phyloP scores from a whole-genome alignment of 2,888 invertebrate genomes.

The Danaus chrysippus region DNA sequence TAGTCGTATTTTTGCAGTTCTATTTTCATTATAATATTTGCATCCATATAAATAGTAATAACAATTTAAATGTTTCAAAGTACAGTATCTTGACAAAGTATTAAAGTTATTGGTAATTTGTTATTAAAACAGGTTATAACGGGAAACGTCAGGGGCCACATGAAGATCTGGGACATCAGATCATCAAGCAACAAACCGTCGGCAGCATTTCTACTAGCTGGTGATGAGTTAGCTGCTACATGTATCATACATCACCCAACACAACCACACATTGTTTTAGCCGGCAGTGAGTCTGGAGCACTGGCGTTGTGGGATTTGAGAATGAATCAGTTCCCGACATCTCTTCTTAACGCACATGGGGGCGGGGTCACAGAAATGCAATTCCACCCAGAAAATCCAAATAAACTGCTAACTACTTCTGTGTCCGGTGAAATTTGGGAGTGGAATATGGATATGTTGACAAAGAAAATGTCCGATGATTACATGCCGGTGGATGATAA shows the following conservation, averaged over 20 bases:
- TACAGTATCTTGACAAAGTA: no score
- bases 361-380: constrained; percentile 90
- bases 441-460: constrained; percentile 85
- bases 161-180: constrained; percentile 93
- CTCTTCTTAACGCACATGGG: constrained; percentile 87
- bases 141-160: constrained; percentile 91
- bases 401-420: constrained; percentile 90
- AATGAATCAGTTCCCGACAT: constrained; percentile 89
- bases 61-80: no score
- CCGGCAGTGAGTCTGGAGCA: constrained; percentile 92
- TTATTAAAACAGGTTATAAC: constrained; percentile 81
- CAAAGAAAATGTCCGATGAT: constrained; percentile 59
- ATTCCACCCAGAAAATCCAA: constrained; percentile 92
- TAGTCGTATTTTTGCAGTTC: no score
- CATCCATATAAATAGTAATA: no score
- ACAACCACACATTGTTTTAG: constrained; percentile 89
- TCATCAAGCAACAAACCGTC: constrained; percentile 80
- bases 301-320: constrained; percentile 94
- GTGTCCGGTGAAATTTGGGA: constrained; percentile 92
- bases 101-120: not conserved
- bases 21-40: no score
- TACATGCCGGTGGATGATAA: constrained; percentile 87
- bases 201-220: constrained; percentile 85
- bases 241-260: constrained; percentile 91
- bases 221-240: constrained; percentile 85